Evolutionary conservation across 1,140 invertebrate species (phyloP).

Genomic region (Euglossa dilemma): DNA sequence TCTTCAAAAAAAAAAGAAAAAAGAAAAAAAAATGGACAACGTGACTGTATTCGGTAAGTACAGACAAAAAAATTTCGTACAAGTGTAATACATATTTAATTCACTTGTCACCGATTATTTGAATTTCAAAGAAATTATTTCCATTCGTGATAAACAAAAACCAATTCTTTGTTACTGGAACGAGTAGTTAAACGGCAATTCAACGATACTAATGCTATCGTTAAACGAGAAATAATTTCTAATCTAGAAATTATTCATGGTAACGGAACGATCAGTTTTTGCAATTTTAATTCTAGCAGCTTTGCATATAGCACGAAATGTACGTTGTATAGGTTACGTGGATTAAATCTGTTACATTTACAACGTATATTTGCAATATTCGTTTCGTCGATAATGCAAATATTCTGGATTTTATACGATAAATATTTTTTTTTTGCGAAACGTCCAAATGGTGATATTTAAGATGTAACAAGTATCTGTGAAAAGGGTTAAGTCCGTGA

Average conservation of each 20-base stretch:
- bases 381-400: not conserved
- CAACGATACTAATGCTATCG: not conserved
- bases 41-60: not conserved
- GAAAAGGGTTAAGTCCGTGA: conserved; percentile 5
- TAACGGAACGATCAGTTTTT: not conserved
- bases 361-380: not conserved
- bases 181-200: not conserved
- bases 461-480: not conserved
- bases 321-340: not conserved
- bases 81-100: not conserved
- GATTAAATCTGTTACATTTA: too few species aligned
- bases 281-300: not conserved
- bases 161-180: not conserved
- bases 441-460: not conserved
- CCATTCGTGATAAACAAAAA: not conserved
- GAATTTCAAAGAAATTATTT: not conserved
- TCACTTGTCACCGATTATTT: not conserved
- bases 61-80: not conserved
- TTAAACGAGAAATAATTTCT: not conserved
- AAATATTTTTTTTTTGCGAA: not conserved
- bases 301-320: not conserved
- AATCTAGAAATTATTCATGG: too few species aligned
- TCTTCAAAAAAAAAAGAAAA: too few species aligned
- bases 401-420: not conserved
- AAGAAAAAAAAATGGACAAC: conserved; percentile 23